Evolutionary conservation across 2,113 vertebrate species (phyloP), one percentile per base, ranked within the genome.

Genomic region (Saccopteryx leptura): DNA sequence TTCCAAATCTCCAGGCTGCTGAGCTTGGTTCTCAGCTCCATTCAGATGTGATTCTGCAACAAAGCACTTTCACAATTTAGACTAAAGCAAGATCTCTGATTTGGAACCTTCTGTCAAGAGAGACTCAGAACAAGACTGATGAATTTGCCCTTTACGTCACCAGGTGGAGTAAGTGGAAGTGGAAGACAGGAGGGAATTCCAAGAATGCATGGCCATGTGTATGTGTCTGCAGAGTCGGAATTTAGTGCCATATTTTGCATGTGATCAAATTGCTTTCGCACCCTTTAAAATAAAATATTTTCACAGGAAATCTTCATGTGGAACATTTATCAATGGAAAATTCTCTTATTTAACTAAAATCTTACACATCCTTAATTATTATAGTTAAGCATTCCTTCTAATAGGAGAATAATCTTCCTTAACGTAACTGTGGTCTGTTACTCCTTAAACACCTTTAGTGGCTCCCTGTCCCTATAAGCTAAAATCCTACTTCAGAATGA

Each of bases 261-360:
- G 31, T 17, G 11, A 58, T 15, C 75, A 19, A 54, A 71, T 56
- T 91, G 93, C 39, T 80, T 33, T 76, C 7, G 4, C 65, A 26
- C 4, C 21, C 46, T 65, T 82, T 91, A 93, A 86, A 90, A 90
- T 71, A 95, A 79, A 96, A 76, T 61, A 66, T 10, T 68, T 65
- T 33, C n/a, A 58, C 10, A 74, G 31, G 23, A 87, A 93, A 39
- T 63, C 13, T 66, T 95, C 54, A 58, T 24, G 68, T 18, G 26
- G 14, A 87, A 89, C 0, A 17, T 84, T 89, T 54, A 72, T 75
- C 68, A 81, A 28, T 54, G 48, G 83, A 63, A 95, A 65, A 52
- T 21, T 80, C 7, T 66, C n/a, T 81, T 78, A 86, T 33, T 87
- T 86, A 72, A 72, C 52, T 58, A 83, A 86, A 93, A 87, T 58